Percentiles rank a stretch among this genome's conserved stretches.
Conservation (phyloP, 1,140 invertebrate genomes). For the Atta texana region DNA sequence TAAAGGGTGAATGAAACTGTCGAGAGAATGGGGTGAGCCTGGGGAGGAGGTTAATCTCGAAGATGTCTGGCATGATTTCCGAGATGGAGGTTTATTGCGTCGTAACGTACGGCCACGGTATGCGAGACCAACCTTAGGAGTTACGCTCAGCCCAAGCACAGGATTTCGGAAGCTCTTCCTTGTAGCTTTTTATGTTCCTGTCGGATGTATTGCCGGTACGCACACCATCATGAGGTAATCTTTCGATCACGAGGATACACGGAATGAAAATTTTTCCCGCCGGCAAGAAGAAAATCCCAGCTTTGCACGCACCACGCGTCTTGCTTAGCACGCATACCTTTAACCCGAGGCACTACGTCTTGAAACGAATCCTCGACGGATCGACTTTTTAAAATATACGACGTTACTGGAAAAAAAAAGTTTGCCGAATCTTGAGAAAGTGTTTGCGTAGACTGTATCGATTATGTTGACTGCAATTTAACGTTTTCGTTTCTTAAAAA, state of each 20-base stretch:
- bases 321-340: conserved; percentile 39
- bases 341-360: conserved; percentile 33
- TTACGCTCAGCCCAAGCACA: conserved; percentile 49
- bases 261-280: conserved; percentile 40
- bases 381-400: conserved; percentile 40
- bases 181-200: conserved; percentile 41
- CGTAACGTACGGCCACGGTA: conserved; percentile 74
- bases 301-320: conserved; percentile 52
- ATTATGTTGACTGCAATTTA: background rate
- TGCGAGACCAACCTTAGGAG: conserved; percentile 45
- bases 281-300: conserved; percentile 26
- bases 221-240: conserved; percentile 27
- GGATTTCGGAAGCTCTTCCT: conserved; percentile 56
- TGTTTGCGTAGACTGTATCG: conserved; percentile 13
- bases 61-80: conserved; percentile 81
- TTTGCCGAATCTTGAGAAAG: conserved; percentile 13
- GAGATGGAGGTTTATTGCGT: conserved; percentile 80
- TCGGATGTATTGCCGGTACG: conserved; percentile 22
- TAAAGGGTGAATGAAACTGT: conserved; percentile 54
- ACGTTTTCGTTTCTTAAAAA: background rate
- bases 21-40: conserved; percentile 24
- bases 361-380: conserved; percentile 35
- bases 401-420: conserved; percentile 11
- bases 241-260: conserved; percentile 54
- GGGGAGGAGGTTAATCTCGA: conserved; percentile 78